Evolutionary conservation across 2,888 invertebrate species (phyloP).

Genomic region (Parnassius orleans): DNA sequence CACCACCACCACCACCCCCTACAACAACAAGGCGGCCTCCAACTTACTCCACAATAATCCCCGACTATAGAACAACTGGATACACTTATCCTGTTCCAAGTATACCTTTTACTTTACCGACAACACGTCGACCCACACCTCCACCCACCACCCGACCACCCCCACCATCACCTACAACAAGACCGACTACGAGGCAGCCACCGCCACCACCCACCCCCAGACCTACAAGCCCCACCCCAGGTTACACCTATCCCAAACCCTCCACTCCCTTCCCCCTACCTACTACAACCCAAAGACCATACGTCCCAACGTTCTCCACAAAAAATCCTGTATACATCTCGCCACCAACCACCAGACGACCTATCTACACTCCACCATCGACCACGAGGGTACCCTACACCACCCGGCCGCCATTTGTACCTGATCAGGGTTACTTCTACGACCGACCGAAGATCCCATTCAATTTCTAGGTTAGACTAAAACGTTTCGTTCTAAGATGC

Average conservation of each 20-base stretch:
- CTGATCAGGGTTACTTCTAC: slow-evolving; percentile 70
- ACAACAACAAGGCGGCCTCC: slow-evolving; percentile 31
- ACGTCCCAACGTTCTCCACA: slow-evolving; percentile 10
- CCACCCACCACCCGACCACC: slow-evolving; percentile 30
- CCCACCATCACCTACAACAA: slow-evolving; percentile 30
- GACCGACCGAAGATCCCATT: slow-evolving; percentile 70
- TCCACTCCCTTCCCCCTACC: slow-evolving; percentile 36
- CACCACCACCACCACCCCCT: slow-evolving; percentile 30
- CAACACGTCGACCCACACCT: slow-evolving; percentile 31
- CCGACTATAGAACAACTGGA: slow-evolving; percentile 44
- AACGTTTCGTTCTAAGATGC: slow-evolving; percentile 35
- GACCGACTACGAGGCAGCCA: slow-evolving; percentile 30
- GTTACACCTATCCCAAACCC: slow-evolving; percentile 32
- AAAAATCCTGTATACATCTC: slow-evolving; percentile 36
- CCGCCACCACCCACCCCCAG: slow-evolving; percentile 31
- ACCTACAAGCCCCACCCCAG: slow-evolving; percentile 30
- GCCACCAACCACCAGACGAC: slow-evolving; percentile 41
- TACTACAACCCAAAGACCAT: slow-evolving; percentile 29
- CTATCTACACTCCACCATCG: slow-evolving; percentile 37
- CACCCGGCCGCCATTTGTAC: slow-evolving; percentile 60
- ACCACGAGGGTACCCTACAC: slow-evolving; percentile 35
- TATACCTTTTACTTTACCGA: slow-evolving; percentile 39
- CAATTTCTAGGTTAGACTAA: slow-evolving; percentile 55
- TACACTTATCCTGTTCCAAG: slow-evolving; percentile 49
- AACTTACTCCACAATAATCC: slow-evolving; percentile 30